Base-by-base conservation (phyloP, 2,113 vertebrate genomes). In the Probosciger aterrimus region DNA sequence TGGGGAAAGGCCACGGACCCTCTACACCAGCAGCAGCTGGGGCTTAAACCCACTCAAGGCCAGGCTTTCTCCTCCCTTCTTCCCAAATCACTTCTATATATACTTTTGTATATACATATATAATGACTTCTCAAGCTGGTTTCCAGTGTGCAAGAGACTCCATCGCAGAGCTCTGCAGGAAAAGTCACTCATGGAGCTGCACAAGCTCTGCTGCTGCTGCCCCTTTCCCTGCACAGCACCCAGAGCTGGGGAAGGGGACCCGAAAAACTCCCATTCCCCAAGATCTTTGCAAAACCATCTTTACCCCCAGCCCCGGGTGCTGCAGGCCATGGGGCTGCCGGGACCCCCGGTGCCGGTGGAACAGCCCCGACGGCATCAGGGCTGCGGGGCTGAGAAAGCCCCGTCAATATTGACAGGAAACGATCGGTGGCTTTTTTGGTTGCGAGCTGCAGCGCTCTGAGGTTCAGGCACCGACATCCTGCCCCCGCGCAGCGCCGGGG, bases 381-480 rank as follows among this genome's bases (percentile, higher is more conserved):
- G 50, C 50, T 52, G 50, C 27, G 23, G 65, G 59, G 62, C 43
- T 74, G 30, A 57, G 24, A 82, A 50, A 84, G 41, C 68, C 68
- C 67, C 31, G 17, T 31, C 62, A 50, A 7, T 62, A 47, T 27
- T 7, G 79, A 47, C 95, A 96, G 96, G 95, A 97, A 96, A 62
- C 62, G 52, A 93, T 95, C 47, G 39, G 93, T 4, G 94, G 96
- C 75, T 97, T 93, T 81, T 82, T 27, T 44, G 91, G 86, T 57
- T 41, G 33, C 19, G 53, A 88, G 59, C 35, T 49, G 77, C 78
- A 81, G 75, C 6, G 22, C 79, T 78, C 79, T 82, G 86, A 78
- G 92, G 92, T 84, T 85, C 79, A 33, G 79, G 79, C 70, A 25
- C 27, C 70, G 22, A 88, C 92, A 96, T 82, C 90, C 92, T 71